Percentiles rank a stretch among this genome's conserved stretches.
These are phyloP conservation scores for Synergus japonicus DNA, from an alignment of 2,888 invertebrate genomes.

Conservation along the genomic window DNA sequence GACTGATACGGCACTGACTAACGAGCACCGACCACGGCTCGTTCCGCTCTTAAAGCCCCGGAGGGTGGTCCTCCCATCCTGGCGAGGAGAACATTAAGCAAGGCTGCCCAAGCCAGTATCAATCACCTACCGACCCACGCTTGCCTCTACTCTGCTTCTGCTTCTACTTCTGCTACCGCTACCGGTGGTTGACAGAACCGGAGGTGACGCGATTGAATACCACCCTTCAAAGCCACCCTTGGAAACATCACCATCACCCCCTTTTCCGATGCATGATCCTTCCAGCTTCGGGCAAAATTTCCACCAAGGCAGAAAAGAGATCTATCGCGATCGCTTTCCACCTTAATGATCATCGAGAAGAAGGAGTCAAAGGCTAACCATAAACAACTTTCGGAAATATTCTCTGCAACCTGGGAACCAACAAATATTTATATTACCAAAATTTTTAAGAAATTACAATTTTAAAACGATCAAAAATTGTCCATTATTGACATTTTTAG, in stretches of 20 bases:
- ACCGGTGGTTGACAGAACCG: conserved; percentile 64
- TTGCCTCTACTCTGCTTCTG: conserved; percentile 36
- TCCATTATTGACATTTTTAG: too few species aligned
- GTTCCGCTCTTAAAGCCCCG: conserved; percentile 65
- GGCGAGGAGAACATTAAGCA: conserved; percentile 69
- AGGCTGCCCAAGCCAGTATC: conserved; percentile 73
- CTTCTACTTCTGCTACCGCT: conserved; percentile 42
- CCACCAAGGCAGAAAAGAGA: conserved; percentile 31
- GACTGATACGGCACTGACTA: conserved; percentile 74
- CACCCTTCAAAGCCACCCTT: conserved; percentile 53
- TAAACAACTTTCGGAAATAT: background rate
- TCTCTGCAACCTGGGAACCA: background rate
- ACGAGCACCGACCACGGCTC: conserved; percentile 69
- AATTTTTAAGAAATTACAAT: too few species aligned
- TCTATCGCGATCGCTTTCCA: conserved; percentile 30
- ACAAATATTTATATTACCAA: too few species aligned
- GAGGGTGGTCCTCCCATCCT: conserved; percentile 57
- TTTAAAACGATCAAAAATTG: too few species aligned
- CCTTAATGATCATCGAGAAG: conserved; percentile 14
- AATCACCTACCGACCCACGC: conserved; percentile 68
- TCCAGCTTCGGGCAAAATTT: background rate
- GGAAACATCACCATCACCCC: background rate
- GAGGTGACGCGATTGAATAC: conserved; percentile 72
- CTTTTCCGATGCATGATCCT: conserved; percentile 9
- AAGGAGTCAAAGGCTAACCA: background rate